Base-by-base conservation (phyloP, 2,113 vertebrate genomes). In the Microcebus tavaratra region DNA sequence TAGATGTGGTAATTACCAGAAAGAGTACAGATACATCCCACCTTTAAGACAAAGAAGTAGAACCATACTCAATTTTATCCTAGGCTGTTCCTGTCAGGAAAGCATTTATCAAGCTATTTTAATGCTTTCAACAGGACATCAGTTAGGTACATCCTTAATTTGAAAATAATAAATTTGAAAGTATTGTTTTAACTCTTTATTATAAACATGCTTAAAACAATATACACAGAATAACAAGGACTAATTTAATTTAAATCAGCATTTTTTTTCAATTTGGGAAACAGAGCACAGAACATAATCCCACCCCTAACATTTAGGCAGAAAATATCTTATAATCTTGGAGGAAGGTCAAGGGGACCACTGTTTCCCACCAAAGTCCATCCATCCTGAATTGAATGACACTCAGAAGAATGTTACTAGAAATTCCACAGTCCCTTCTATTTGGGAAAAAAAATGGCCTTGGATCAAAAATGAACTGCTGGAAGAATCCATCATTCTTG, bases 281-380 rank as follows among this genome's bases (percentile, higher is more conserved):
- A 94, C 34, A 90, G 29, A 86, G 67, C 59, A 78, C 36, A 67
- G 29, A 93, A 70, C 2, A 70, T 63, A 34, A 91, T 21, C 7
- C 23, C 20, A 91, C 76, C 39, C 14, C 17, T 79, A 86, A 81
- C 25, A 73, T 55, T 97, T 72, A 87, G 25, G 78, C 36, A 75
- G n/a, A 92, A 86, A 95, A 48, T 39, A 97, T 75, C 42, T 93
- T 70, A 18, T 42, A 48, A 53, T 92, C 89, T 96, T 83, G 14
- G 81, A 94, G 14, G 17, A 68, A 95, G 36, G 13, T 79, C 13
- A 1, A 76, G 14, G 70, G 87, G 50, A 87, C 39, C 70, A 45
- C 65, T 63, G 25, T 87, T 91, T 14, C 27, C 70, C 34, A 70
- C 61, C 36, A 31, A 85, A 93, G n/a, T 61, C 75, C 27, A 55